Percentiles rank a stretch among this genome's conserved stretches.
Conservation (phyloP, 2,113 vertebrate species). For the Neolamprologus fasciatus region DNA sequence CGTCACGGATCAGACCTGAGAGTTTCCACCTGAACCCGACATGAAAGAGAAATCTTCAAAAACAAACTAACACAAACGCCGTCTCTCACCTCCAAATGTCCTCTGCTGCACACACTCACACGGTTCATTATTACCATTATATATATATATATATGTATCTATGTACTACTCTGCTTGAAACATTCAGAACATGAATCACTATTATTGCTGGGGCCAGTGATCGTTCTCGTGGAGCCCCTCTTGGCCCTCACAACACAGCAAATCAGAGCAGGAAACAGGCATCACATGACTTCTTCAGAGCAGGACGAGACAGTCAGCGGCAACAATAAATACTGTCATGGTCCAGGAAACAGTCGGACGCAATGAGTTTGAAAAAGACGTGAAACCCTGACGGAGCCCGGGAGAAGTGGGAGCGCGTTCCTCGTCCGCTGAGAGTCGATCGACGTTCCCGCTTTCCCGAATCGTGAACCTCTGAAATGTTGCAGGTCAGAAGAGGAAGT, state of each 20-base stretch:
- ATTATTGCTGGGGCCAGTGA: slow-evolving; percentile 54
- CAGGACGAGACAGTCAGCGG: slow-evolving; percentile 29
- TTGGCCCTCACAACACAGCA: slow-evolving; percentile 45
- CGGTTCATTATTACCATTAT: background rate
- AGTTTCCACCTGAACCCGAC: background rate
- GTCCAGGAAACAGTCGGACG: background rate
- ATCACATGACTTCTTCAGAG: slow-evolving; percentile 13
- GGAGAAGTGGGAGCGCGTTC: background rate
- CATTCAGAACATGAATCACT: slow-evolving; percentile 52
- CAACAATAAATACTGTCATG: slow-evolving; percentile 67
- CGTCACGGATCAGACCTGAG: background rate
- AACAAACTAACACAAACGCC: background rate
- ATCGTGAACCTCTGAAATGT: background rate
- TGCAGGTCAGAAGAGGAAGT: background rate
- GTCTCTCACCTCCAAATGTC: background rate
- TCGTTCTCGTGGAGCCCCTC: slow-evolving; percentile 5
- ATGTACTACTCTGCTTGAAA: slow-evolving; percentile 35
- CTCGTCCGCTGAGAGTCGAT: background rate
- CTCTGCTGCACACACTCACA: slow-evolving; percentile 11
- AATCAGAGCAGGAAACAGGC: slow-evolving; percentile 32
- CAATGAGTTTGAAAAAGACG: background rate
- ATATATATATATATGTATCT: slow-evolving; percentile 17
- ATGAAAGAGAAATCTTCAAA: background rate
- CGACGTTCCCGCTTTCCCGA: background rate
- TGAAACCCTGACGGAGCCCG: background rate